Evolutionary conservation across 2,797 vertebrate genomes (phyloP).

Genomic region (Carapus acus): DNA sequence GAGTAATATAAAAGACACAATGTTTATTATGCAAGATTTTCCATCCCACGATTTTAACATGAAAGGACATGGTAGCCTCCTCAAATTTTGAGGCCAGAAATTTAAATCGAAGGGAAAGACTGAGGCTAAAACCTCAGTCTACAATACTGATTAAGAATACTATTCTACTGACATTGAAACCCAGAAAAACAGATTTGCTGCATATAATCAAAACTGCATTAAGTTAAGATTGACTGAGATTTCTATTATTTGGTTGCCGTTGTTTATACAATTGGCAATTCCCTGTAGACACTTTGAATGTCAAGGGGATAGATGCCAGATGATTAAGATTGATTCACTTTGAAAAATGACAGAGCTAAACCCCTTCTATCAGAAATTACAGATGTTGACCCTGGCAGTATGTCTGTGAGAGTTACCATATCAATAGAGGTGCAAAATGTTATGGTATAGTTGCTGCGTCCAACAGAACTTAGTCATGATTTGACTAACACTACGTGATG

Average conservation of each 20-base stretch:
- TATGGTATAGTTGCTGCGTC: slow-evolving; percentile 27
- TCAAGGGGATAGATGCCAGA: slow-evolving; percentile 45
- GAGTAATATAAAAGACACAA: slow-evolving; percentile 54
- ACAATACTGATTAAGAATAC: too few species aligned
- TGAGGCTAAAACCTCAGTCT: slow-evolving; percentile 1
- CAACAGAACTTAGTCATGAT: slow-evolving; percentile 18
- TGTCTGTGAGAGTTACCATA: slow-evolving; percentile 43
- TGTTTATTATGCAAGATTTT: slow-evolving; percentile 52
- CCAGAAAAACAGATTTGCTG: neutral
- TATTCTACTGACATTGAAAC: too few species aligned
- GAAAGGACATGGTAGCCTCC: slow-evolving; percentile 17
- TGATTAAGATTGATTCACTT: slow-evolving; percentile 54
- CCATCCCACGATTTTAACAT: slow-evolving; percentile 28
- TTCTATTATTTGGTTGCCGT: too few species aligned
- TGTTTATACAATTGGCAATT: too few species aligned
- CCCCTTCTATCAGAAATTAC: slow-evolving; percentile 59
- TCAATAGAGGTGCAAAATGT: slow-evolving; percentile 13
- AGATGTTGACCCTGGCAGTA: slow-evolving; percentile 31
- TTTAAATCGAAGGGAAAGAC: slow-evolving; percentile 22
- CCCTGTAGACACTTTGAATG: slow-evolving; percentile 56
- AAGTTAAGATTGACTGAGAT: too few species aligned
- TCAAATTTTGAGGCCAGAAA: slow-evolving; percentile 10
- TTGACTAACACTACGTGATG: too few species aligned
- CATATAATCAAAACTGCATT: neutral
- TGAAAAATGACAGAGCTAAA: slow-evolving; percentile 39